Conservation (phyloP, 2,113 vertebrate genomes). For the Chaenocephalus aceratus region DNA sequence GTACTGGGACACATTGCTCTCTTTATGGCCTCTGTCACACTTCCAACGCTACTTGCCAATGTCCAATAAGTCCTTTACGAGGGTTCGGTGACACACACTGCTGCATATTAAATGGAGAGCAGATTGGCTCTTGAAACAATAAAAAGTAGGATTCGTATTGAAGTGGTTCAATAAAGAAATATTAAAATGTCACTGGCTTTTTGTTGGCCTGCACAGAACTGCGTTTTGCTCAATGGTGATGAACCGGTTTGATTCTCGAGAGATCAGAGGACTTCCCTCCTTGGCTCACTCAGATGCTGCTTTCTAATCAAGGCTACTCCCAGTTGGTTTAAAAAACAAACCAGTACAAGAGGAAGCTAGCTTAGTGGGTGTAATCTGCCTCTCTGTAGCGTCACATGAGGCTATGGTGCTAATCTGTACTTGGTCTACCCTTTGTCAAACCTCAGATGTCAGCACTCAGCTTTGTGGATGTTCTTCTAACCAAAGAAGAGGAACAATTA, state of each 20-base stretch:
- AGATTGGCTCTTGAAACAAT: slow-evolving; percentile 31
- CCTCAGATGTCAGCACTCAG: slow-evolving; percentile 60
- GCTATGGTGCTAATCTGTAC: slow-evolving; percentile 59
- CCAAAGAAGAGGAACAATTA: slow-evolving; percentile 31
- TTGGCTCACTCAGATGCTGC: neutral
- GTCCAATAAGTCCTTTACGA: slow-evolving; percentile 67
- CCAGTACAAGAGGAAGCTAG: slow-evolving; percentile 40
- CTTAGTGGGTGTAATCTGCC: slow-evolving; percentile 18
- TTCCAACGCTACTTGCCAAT: slow-evolving; percentile 5
- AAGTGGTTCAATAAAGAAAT: slow-evolving; percentile 48
- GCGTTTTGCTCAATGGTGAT: too few species aligned
- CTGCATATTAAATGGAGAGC: slow-evolving; percentile 43
- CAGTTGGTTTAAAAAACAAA: too few species aligned
- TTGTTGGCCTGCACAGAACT: slow-evolving; percentile 5
- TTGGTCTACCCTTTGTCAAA: slow-evolving; percentile 65
- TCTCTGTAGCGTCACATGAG: slow-evolving; percentile 34
- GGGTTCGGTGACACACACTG: slow-evolving; percentile 20
- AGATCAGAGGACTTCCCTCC: slow-evolving; percentile 10
- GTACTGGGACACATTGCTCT: neutral
- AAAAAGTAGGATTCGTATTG: slow-evolving; percentile 46
- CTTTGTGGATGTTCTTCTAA: slow-evolving; percentile 59
- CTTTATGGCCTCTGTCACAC: slow-evolving; percentile 4
- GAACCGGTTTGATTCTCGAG: slow-evolving; percentile 5
- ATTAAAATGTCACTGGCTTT: slow-evolving; percentile 37
- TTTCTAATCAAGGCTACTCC: slow-evolving; percentile 14